These are phyloP conservation scores for Scrobipalpa costella DNA, from an alignment of 2,888 invertebrate genomes.

Conservation along the genomic window DNA sequence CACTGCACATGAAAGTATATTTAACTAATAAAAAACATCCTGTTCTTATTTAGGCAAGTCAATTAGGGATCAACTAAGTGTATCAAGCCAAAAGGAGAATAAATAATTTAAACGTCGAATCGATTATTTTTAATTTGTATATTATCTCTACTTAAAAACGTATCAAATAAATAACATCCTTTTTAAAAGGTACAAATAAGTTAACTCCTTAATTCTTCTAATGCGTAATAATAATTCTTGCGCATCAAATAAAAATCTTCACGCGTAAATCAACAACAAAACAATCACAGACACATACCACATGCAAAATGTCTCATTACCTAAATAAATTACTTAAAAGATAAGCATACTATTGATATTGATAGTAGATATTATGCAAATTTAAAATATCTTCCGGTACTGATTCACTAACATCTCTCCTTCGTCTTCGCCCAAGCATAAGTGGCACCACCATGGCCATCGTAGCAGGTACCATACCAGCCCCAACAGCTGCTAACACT, in stretches of 20 bases:
- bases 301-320: background rate
- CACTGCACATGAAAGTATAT: too few relatives aligned
- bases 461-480: constrained; percentile 90
- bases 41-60: too few relatives aligned
- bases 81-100: too few relatives aligned
- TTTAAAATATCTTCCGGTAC: constrained; percentile 37
- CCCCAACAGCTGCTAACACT: constrained; percentile 86
- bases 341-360: constrained; percentile 38
- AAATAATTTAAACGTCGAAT: background rate
- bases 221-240: background rate
- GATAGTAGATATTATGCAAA: constrained; percentile 50
- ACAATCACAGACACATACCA: constrained; percentile 16
- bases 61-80: too few relatives aligned
- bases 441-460: constrained; percentile 91
- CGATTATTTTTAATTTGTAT: background rate
- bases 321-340: constrained; percentile 7
- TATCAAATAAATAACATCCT: constrained; percentile 17
- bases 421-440: constrained; percentile 82
- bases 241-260: constrained; percentile 7
- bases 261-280: background rate
- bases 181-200: constrained; percentile 28
- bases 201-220: background rate
- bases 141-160: background rate
- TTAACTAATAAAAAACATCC: too few relatives aligned
- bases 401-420: constrained; percentile 46